Conservation (phyloP, 1,140 invertebrate genomes). For the Aradophagus sp. region DNA sequence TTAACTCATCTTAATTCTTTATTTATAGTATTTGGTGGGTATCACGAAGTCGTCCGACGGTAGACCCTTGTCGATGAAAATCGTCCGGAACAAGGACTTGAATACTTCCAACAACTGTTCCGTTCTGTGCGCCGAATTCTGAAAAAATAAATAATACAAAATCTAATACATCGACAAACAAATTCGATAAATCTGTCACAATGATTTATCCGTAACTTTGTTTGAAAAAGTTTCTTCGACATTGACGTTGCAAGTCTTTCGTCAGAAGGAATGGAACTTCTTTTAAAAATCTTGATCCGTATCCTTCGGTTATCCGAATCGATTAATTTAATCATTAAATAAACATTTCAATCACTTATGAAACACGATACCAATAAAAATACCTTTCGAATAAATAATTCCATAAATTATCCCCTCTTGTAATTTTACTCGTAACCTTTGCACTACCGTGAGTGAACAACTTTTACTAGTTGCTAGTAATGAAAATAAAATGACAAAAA, state of each 20-base stretch:
- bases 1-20: not conserved
- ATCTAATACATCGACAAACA: not conserved
- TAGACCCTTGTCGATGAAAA: slow-evolving; percentile 80
- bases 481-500: not conserved
- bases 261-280: too few species aligned
- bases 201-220: too few species aligned
- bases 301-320: too few species aligned
- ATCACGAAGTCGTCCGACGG: slow-evolving; percentile 64
- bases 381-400: slow-evolving; percentile 19
- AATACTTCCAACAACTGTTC: slow-evolving; percentile 79
- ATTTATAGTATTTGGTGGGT: slow-evolving; percentile 37
- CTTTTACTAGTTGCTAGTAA: too few species aligned
- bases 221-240: too few species aligned
- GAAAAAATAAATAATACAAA: slow-evolving; percentile 64
- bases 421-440: not conserved
- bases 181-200: slow-evolving; percentile 1
- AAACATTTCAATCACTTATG: slow-evolving; percentile 5
- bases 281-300: too few species aligned
- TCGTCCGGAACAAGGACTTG: slow-evolving; percentile 80
- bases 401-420: slow-evolving; percentile 28
- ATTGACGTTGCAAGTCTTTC: too few species aligned
- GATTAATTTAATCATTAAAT: too few species aligned
- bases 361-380: slow-evolving; percentile 6
- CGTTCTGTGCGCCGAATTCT: slow-evolving; percentile 82
- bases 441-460: too few species aligned